Evolutionary conservation across 2,888 invertebrate species (phyloP).

Genomic region (Dromius quadrimaculatus): DNA sequence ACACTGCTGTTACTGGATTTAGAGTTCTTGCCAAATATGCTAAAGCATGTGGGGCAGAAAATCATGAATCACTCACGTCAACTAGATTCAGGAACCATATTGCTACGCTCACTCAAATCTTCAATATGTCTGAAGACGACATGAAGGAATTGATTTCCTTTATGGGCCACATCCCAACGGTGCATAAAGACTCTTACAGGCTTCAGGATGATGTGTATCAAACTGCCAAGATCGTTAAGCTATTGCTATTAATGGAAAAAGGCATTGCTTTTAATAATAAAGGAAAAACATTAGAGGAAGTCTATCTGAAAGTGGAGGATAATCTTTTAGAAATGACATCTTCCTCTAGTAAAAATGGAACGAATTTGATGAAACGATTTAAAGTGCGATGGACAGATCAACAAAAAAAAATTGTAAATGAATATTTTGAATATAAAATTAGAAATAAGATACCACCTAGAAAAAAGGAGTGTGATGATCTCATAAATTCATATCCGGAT

Average conservation of each 20-base stretch:
- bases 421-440: too few relatives aligned
- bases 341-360: too few relatives aligned
- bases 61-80: conserved; percentile 56
- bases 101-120: conserved; percentile 58
- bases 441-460: too few relatives aligned
- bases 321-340: too few relatives aligned
- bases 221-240: conserved; percentile 56
- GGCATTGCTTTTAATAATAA: conserved; percentile 52
- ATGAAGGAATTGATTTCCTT: conserved; percentile 57
- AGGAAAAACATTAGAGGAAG: conserved; percentile 54
- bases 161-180: conserved; percentile 57
- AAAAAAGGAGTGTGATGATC: too few relatives aligned
- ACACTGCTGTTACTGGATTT: conserved; percentile 54
- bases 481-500: too few relatives aligned
- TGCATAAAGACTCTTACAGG: conserved; percentile 55
- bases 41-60: conserved; percentile 55
- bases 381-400: too few relatives aligned
- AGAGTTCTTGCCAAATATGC: conserved; percentile 56
- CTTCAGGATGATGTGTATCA: conserved; percentile 56
- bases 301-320: too few relatives aligned
- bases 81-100: conserved; percentile 58
- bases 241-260: conserved; percentile 54
- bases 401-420: too few relatives aligned
- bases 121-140: conserved; percentile 56
- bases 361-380: too few relatives aligned